A percentile compares a stretch with the other conserved stretches of the same genome.
These are phyloP conservation scores for Drosophila mayri DNA, from an alignment of 1,140 invertebrate genomes.

Conservation along the genomic window DNA sequence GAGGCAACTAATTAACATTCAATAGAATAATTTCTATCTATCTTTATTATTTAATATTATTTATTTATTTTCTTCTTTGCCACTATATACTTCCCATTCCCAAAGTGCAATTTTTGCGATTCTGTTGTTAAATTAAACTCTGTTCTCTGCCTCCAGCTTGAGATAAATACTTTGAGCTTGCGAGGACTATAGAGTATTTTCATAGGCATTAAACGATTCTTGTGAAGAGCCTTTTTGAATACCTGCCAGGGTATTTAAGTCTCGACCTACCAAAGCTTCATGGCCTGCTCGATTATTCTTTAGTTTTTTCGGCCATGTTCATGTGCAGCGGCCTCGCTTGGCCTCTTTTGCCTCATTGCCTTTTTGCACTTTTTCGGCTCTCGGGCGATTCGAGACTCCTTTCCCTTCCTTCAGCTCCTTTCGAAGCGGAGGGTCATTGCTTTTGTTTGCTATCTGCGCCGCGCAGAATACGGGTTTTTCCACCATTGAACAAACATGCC, in stretches of 20 bases:
- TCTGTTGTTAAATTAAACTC: neutral
- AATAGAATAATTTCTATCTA: too few species aligned
- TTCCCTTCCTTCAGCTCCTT: slow-evolving; percentile 35
- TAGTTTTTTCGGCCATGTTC: slow-evolving; percentile 50
- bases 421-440: slow-evolving; percentile 32
- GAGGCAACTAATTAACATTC: too few species aligned
- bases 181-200: neutral
- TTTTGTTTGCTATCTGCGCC: slow-evolving; percentile 66
- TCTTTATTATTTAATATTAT: neutral
- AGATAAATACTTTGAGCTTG: neutral
- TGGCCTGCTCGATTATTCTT: slow-evolving; percentile 23
- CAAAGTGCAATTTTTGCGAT: neutral
- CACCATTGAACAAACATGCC: slow-evolving; percentile 62
- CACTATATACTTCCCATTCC: neutral
- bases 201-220: neutral
- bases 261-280: neutral
- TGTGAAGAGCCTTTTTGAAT: neutral
- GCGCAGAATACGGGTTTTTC: slow-evolving; percentile 66
- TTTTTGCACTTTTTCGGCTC: slow-evolving; percentile 66
- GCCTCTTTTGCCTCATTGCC: slow-evolving; percentile 66
- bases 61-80: too few species aligned
- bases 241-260: slow-evolving; percentile 8
- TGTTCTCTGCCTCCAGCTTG: too few species aligned
- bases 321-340: slow-evolving; percentile 52
- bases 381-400: slow-evolving; percentile 52